Base-by-base conservation (phyloP, 2,113 vertebrate species). In the Hemicordylus capensis region DNA sequence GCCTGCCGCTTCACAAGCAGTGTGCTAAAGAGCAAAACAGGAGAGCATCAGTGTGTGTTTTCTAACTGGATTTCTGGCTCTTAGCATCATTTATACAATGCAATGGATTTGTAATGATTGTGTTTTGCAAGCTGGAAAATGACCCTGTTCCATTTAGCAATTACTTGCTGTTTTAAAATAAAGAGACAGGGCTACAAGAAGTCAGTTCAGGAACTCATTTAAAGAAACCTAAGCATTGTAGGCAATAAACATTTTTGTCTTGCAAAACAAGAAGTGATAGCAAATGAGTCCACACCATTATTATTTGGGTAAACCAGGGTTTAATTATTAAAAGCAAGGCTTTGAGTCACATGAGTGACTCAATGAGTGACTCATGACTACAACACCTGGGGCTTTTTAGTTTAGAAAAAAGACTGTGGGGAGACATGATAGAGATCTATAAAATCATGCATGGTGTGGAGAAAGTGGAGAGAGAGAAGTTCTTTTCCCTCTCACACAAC, bases 11-110 rank as follows among this genome's bases (percentile, higher is more conserved):
- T 88, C 79, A 84, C 11, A 74, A 0, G 2, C 80, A 54, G 0
- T 70, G 58, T 90, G n/a, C 22, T 75, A n/a, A 79, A 56, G 88
- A 90, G 85, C 14, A 81, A 19, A 86, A 39, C 78, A 56, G 31
- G 46, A 0, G 90, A 89, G 77, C 80, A 93, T 76, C 61, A 63
- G 44, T 93, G 66, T 79, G 59, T 75, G 58, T n/a, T 84, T 90
- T 82, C 24, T 3, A 51, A 76, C 89, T 86, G 73, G 85, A 88
- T 64, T 80, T 70, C 73, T 90, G 69, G 72, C 54, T 82, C 86
- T 88, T 37, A 87, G 86, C 64, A 17, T 85, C 74, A 28, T 20
- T 82, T 85, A 91, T 73, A 31, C 3, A 56, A 87, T 77, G 54
- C 5, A 76, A 78, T 80, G 73, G 81, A 89, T 90, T 90, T 80